Percentiles rank a stretch among this genome's conserved stretches.
phyloP scores from a whole-genome alignment of 1,140 invertebrate species.

The Hypothenemus hampei region DNA sequence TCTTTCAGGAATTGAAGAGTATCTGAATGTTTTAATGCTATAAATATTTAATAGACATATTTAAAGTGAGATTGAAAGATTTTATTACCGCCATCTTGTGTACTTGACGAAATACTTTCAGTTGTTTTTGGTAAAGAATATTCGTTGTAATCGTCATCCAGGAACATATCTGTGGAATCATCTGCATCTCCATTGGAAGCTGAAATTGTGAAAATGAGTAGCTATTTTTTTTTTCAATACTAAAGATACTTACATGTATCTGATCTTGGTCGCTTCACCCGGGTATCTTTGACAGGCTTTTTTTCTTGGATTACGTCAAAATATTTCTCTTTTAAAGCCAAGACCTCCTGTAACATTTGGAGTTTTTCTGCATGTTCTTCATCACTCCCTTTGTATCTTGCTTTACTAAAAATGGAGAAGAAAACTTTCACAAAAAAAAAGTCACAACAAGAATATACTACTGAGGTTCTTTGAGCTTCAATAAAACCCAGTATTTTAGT shows the following conservation, averaged over 20 bases:
- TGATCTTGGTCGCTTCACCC: slow-evolving; percentile 9
- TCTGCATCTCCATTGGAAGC: slow-evolving; percentile 20
- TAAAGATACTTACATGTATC: slow-evolving; percentile 9
- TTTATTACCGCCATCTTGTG: slow-evolving; percentile 12
- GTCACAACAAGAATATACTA: no score
- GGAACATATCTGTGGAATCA: slow-evolving; percentile 22
- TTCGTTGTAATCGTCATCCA: slow-evolving; percentile 22
- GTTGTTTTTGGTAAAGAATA: slow-evolving; percentile 2
- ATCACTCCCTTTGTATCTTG: slow-evolving; percentile 23
- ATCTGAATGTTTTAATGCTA: neutral
- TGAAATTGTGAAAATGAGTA: neutral
- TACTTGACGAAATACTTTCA: slow-evolving; percentile 1
- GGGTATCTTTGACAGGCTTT: neutral
- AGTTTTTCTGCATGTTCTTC: slow-evolving; percentile 23
- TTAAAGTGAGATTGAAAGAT: neutral
- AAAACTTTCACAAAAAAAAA: slow-evolving; percentile 1
- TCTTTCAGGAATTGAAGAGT: slow-evolving; percentile 24
- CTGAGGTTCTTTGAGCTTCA: no score
- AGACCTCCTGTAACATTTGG: slow-evolving; percentile 21
- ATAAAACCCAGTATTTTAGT: no score
- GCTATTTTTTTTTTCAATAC: neutral
- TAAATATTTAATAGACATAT: neutral
- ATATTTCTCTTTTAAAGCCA: slow-evolving; percentile 23
- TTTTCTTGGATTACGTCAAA: slow-evolving; percentile 24
- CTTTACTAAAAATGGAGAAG: slow-evolving; percentile 12